Conservation (phyloP, 2,113 vertebrate genomes). For the Brienomyrus brachyistius region DNA sequence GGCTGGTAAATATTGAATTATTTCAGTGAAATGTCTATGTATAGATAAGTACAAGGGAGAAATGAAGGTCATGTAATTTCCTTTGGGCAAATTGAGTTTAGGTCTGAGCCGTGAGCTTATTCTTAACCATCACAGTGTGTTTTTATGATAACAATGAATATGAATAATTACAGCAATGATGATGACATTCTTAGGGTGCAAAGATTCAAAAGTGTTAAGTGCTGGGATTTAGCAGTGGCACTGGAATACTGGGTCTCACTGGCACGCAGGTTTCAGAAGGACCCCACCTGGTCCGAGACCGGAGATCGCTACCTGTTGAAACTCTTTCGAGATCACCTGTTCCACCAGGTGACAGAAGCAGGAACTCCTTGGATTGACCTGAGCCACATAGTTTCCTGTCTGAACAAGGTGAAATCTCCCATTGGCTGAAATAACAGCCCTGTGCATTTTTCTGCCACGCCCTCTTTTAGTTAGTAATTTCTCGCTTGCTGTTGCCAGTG, state of each 20-base stretch:
- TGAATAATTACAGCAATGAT: neutral
- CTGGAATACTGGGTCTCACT: neutral
- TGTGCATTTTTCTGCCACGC: neutral
- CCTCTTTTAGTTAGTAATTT: neutral
- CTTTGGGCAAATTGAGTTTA: neutral
- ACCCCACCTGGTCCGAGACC: slow-evolving; percentile 96
- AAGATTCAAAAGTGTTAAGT: neutral
- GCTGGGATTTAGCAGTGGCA: neutral
- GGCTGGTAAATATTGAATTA: neutral
- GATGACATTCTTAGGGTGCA: neutral
- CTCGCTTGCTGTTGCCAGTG: neutral
- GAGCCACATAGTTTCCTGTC: slow-evolving; percentile 98
- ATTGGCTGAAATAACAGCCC: neutral
- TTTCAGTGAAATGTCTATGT: neutral
- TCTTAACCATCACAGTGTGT: neutral
- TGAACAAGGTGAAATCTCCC: slow-evolving; percentile 84
- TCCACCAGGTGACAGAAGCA: slow-evolving; percentile 97
- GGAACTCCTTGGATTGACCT: slow-evolving; percentile 97
- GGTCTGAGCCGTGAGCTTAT: neutral
- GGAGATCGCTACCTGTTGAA: slow-evolving; percentile 96
- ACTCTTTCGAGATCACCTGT: slow-evolving; percentile 97
- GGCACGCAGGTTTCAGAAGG: slow-evolving; percentile 87
- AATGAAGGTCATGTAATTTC: neutral
- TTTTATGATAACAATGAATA: neutral
- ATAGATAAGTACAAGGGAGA: neutral